Evolutionary conservation across 1,140 invertebrate species (phyloP).

Genomic region (Drosophila tropicalis): DNA sequence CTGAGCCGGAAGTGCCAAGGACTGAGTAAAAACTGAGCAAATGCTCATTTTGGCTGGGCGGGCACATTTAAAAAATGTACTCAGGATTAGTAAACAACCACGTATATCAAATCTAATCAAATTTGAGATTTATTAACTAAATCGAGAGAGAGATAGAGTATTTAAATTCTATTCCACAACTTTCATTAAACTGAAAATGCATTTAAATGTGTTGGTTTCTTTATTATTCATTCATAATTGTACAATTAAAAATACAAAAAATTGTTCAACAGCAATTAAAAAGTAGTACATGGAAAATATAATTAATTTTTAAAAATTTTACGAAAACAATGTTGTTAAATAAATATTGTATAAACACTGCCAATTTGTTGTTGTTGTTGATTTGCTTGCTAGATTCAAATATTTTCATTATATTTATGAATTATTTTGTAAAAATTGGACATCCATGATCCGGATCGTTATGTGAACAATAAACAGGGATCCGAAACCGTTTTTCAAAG

Average conservation of each 20-base stretch:
- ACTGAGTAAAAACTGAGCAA: too few species aligned
- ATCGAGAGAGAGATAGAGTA: neutral
- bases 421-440: slow-evolving; percentile 30
- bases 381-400: slow-evolving; percentile 23
- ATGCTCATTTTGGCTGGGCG: too few species aligned
- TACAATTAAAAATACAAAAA: slow-evolving; percentile 57
- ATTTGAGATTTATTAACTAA: too few species aligned
- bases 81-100: too few species aligned
- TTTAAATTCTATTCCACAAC: neutral
- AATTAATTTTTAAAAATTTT: slow-evolving; percentile 17
- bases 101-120: too few species aligned
- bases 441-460: slow-evolving; percentile 51
- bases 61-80: too few species aligned
- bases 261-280: slow-evolving; percentile 64
- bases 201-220: slow-evolving; percentile 74
- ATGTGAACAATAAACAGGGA: slow-evolving; percentile 73
- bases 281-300: slow-evolving; percentile 68
- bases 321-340: slow-evolving; percentile 70
- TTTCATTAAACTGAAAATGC: slow-evolving; percentile 8
- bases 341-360: slow-evolving; percentile 77
- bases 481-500: slow-evolving; percentile 56
- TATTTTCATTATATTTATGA: neutral
- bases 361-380: slow-evolving; percentile 20
- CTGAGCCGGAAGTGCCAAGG: too few species aligned
- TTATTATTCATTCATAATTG: slow-evolving; percentile 72